Evolutionary conservation across 1,140 invertebrate genomes (phyloP).

Genomic region (Homarus americanus): DNA sequence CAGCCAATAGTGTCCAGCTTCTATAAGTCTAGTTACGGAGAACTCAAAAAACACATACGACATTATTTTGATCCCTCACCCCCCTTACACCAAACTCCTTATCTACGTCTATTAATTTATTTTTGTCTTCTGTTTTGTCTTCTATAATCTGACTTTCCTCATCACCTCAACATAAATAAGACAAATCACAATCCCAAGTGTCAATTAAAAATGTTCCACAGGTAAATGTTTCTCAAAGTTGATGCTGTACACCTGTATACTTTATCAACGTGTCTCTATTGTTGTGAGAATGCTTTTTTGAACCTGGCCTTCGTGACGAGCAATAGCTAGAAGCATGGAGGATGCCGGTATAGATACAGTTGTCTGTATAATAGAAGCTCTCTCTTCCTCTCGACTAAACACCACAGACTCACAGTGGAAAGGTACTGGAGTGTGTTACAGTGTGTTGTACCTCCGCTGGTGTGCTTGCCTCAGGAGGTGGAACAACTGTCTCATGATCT

Average conservation of each 20-base stretch:
- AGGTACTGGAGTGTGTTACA: too few species aligned
- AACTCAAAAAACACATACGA: not conserved
- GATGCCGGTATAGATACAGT: too few species aligned
- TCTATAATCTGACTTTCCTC: not conserved
- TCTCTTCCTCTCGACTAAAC: too few species aligned
- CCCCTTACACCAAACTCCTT: not conserved
- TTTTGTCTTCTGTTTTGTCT: not conserved
- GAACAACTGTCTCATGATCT: too few species aligned
- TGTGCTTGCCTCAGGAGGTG: too few species aligned
- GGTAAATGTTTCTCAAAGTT: not conserved
- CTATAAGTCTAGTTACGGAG: not conserved
- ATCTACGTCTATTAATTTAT: not conserved
- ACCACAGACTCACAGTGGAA: too few species aligned
- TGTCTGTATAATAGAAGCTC: too few species aligned
- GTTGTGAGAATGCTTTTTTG: too few species aligned
- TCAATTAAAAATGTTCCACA: not conserved
- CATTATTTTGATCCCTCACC: not conserved
- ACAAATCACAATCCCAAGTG: not conserved
- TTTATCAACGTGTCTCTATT: too few species aligned
- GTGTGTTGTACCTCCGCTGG: too few species aligned
- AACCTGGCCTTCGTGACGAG: not conserved
- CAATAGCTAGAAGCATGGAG: not conserved
- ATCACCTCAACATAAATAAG: not conserved
- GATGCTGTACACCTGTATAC: too few species aligned
- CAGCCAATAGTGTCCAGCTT: too few species aligned